Percentiles rank a stretch among this genome's conserved stretches.
phyloP scores from a whole-genome alignment of 2,113 vertebrate genomes.

The Cyprinodon brontotheroides region DNA sequence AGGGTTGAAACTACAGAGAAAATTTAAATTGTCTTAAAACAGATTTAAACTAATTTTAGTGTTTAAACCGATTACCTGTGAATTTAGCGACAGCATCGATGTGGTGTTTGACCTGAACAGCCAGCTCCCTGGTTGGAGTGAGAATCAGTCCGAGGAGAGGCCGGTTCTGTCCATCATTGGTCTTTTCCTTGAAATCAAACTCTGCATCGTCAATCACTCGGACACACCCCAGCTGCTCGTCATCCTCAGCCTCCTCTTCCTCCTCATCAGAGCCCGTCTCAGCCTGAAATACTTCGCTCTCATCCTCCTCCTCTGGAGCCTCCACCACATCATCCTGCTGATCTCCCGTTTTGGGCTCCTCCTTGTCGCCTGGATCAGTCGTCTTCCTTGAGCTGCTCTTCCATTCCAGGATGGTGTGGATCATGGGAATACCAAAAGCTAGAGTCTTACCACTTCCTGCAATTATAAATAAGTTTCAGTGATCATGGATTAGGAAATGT shows the following conservation, averaged over 20 bases:
- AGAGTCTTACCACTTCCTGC: slow-evolving; percentile 96
- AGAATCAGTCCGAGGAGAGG: slow-evolving; percentile 93
- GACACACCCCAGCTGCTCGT: slow-evolving; percentile 55
- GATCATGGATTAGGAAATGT: not conserved
- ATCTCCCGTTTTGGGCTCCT: slow-evolving; percentile 11
- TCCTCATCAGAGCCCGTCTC: slow-evolving; percentile 24
- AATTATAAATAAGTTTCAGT: slow-evolving; percentile 24
- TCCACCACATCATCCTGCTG: slow-evolving; percentile 11
- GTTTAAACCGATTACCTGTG: slow-evolving; percentile 80
- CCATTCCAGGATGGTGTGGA: slow-evolving; percentile 91
- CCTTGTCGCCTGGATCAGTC: not conserved
- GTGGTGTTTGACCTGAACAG: slow-evolving; percentile 95
- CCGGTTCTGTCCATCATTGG: slow-evolving; percentile 30
- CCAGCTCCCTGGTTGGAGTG: slow-evolving; percentile 94
- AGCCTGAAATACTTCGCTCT: slow-evolving; percentile 10
- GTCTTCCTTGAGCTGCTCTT: slow-evolving; percentile 69
- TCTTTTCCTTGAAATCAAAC: slow-evolving; percentile 42
- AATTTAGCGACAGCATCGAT: slow-evolving; percentile 91
- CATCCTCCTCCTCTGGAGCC: slow-evolving; percentile 22
- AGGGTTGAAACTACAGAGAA: not conserved
- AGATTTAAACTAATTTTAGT: not conserved
- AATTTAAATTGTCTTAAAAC: not conserved
- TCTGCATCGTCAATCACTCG: slow-evolving; percentile 61
- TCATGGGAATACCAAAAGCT: slow-evolving; percentile 96
- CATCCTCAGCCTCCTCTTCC: slow-evolving; percentile 2